Evolutionary conservation across 2,888 invertebrate genomes (phyloP), one percentile per base, ranked within the genome.

Genomic region (Leptogaster cylindrica): DNA sequence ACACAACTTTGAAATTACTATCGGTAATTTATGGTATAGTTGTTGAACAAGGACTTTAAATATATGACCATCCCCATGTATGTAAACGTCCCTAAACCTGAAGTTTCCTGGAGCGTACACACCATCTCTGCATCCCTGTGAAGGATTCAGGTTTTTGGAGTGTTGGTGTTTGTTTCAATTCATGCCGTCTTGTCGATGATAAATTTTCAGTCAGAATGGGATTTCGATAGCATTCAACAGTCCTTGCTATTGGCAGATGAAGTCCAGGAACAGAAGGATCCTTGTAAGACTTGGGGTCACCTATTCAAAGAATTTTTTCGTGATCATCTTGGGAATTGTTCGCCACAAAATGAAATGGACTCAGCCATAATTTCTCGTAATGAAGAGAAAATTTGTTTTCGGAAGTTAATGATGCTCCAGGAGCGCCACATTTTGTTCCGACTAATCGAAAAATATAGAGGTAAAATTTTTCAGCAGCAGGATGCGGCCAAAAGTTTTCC

Each of bases 1-100:
- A 73, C 72, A 73, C 72, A 73, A 73, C 71, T 73, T 73, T 72
- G 68, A 73, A 73, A 73, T 73, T 73, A 73, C 72, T 73, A 73
- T 72, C 70, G 68, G 71, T 73, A 73, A 73, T 73, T 73, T 73
- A 73, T 73, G 71, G 71, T 73, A 71, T 70, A 72, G 71, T 72
- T 70, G 71, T 72, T 72, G 70, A 73, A 71, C 71, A 73, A 73
- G 71, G 71, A 73, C 70, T 72, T 73, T 67, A 71, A 71, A 72
- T 71, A 72, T 72, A 72, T 70, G 61, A 27, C 41, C 44, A 41
- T 27, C 41, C 44, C 44, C 58, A 25, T 27, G 44, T 44, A 61
- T 61, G 61, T 44, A 61, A 61, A 18, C 61, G 58, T 58, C 39
- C 58, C 20, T 41, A 27, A 18, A 18, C 27, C 61, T 44, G 61